These are phyloP conservation scores for Acanthaster planci DNA, from an alignment of 35 echinoderm and acorn worm genomes.

Conservation along the genomic window DNA sequence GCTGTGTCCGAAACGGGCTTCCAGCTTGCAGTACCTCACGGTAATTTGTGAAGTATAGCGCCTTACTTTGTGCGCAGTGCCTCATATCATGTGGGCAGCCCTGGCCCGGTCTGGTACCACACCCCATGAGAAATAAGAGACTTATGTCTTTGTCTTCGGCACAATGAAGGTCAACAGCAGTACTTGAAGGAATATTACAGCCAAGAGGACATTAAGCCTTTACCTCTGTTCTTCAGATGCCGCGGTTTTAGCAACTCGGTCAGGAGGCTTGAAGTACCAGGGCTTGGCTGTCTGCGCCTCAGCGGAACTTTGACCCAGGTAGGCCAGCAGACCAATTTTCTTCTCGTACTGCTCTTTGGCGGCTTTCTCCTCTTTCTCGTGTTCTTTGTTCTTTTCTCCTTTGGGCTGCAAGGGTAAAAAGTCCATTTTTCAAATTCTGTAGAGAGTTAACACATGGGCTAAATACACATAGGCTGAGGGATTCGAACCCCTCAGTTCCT, in stretches of 20 bases:
- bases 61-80: no score
- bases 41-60: no score
- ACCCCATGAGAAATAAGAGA: no score
- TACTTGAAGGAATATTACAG: no score
- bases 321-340: constrained; percentile 87
- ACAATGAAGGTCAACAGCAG: no score
- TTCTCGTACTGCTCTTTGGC: constrained; percentile 94
- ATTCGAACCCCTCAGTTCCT: not conserved
- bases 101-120: no score
- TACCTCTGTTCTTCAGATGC: constrained; percentile 7
- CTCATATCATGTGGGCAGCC: no score
- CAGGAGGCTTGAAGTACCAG: constrained; percentile 51
- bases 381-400: constrained; percentile 74
- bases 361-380: constrained; percentile 85
- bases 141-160: no score
- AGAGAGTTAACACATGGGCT: not conserved
- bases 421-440: not conserved
- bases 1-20: no score
- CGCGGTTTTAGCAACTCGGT: not conserved
- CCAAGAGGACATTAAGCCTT: no score
- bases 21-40: no score
- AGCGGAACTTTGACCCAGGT: constrained; percentile 84
- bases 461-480: not conserved
- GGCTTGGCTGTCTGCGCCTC: constrained; percentile 76
- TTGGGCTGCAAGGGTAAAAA: constrained; percentile 44